Evolutionary conservation across 1,140 invertebrate species (phyloP).

Genomic region (Mercenaria mercenaria): DNA sequence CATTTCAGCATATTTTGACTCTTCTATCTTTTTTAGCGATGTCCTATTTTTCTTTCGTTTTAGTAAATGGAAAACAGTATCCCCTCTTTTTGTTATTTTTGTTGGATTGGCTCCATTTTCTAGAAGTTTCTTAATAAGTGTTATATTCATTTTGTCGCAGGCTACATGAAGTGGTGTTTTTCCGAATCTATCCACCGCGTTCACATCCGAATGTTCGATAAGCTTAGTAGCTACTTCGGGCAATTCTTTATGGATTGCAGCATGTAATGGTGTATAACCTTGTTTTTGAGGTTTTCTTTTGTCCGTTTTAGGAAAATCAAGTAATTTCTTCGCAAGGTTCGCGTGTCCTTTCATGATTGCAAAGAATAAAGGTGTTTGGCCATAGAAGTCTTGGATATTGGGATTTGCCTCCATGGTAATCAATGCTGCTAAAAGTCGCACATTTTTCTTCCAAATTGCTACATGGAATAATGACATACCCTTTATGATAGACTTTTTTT

Average conservation of each 20-base stretch:
- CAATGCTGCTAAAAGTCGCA: background rate
- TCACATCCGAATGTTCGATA: background rate
- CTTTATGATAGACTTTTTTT: slow-evolving; percentile 53
- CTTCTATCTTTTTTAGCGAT: background rate
- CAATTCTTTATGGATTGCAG: slow-evolving; percentile 9
- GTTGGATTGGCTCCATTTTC: background rate
- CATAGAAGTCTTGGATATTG: slow-evolving; percentile 54
- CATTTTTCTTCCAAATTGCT: slow-evolving; percentile 50
- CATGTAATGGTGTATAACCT: slow-evolving; percentile 63
- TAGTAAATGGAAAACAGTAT: background rate
- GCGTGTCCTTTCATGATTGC: slow-evolving; percentile 23
- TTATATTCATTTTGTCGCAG: slow-evolving; percentile 44
- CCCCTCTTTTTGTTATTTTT: slow-evolving; percentile 38
- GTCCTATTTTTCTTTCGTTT: background rate
- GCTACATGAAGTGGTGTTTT: slow-evolving; percentile 60
- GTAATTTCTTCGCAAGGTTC: background rate
- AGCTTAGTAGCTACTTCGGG: background rate
- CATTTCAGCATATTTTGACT: background rate
- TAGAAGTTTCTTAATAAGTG: slow-evolving; percentile 23
- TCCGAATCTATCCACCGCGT: slow-evolving; percentile 41
- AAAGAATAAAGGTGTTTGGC: slow-evolving; percentile 53
- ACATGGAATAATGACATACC: slow-evolving; percentile 42
- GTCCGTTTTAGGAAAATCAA: background rate
- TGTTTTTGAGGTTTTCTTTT: slow-evolving; percentile 51
- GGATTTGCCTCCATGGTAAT: slow-evolving; percentile 14